These are phyloP conservation scores for Apaloderma vittatum DNA, from an alignment of 2,113 vertebrate genomes.

Conservation along the genomic window DNA sequence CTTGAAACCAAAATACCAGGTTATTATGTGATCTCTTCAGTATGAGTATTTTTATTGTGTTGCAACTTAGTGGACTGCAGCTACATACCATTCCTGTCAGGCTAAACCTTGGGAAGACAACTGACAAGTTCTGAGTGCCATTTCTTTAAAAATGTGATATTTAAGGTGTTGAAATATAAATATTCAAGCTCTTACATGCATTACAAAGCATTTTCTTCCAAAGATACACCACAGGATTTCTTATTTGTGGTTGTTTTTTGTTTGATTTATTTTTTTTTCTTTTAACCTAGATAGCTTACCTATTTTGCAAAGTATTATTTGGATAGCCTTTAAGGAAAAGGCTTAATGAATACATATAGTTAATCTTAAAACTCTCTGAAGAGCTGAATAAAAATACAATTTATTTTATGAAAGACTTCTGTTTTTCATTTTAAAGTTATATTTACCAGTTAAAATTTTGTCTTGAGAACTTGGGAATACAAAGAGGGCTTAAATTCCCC, in stretches of 20 bases:
- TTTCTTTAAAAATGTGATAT: background rate
- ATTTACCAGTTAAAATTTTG: background rate
- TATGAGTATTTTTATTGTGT: background rate
- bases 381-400: conserved; percentile 22
- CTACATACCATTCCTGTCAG: background rate
- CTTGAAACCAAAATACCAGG: background rate
- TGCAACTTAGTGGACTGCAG: background rate
- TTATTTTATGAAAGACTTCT: background rate
- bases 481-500: background rate
- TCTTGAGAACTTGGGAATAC: background rate
- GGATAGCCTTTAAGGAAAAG: background rate
- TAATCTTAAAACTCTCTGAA: conserved; percentile 11
- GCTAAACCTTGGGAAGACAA: background rate
- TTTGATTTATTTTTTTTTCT: background rate
- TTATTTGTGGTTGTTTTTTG: background rate
- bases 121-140: background rate
- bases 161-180: background rate
- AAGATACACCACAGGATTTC: background rate
- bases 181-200: background rate
- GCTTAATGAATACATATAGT: background rate
- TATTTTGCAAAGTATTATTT: background rate
- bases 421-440: background rate
- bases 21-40: background rate
- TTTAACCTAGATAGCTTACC: background rate
- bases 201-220: background rate